phyloP scores from a whole-genome alignment of 2,113 vertebrate genomes.

The Microcebus murinus region DNA sequence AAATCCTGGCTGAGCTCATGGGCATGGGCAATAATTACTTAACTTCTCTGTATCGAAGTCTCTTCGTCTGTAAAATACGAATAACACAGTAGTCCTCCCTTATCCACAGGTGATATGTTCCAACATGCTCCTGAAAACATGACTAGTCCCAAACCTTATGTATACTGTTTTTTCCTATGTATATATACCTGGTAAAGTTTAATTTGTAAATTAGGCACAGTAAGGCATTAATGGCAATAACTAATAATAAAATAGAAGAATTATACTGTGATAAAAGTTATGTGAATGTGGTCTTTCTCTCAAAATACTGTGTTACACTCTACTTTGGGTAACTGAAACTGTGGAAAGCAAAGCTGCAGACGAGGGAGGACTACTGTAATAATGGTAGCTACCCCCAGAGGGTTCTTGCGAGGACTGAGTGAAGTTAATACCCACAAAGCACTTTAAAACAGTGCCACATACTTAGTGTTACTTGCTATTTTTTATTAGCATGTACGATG shows the following conservation, averaged over 20 bases:
- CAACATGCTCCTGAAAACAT: neutral
- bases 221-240: neutral
- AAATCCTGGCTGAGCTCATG: neutral
- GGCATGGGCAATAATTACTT: accelerated
- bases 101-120: neutral
- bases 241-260: neutral
- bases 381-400: neutral
- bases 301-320: neutral
- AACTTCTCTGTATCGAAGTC: neutral
- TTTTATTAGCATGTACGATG: neutral
- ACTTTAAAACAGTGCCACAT: neutral
- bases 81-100: neutral
- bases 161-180: neutral
- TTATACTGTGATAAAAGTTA: neutral
- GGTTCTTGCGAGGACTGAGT: neutral
- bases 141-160: neutral
- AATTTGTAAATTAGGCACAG: neutral
- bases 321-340: neutral
- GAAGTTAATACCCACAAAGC: neutral
- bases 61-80: neutral
- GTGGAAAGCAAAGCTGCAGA: neutral
- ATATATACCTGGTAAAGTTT: neutral
- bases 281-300: neutral
- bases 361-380: neutral
- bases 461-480: neutral